Percentiles rank a stretch among this genome's conserved stretches.
Evolutionary conservation across 2,113 vertebrate genomes (phyloP).

Genomic region (Semnornis frantzii): DNA sequence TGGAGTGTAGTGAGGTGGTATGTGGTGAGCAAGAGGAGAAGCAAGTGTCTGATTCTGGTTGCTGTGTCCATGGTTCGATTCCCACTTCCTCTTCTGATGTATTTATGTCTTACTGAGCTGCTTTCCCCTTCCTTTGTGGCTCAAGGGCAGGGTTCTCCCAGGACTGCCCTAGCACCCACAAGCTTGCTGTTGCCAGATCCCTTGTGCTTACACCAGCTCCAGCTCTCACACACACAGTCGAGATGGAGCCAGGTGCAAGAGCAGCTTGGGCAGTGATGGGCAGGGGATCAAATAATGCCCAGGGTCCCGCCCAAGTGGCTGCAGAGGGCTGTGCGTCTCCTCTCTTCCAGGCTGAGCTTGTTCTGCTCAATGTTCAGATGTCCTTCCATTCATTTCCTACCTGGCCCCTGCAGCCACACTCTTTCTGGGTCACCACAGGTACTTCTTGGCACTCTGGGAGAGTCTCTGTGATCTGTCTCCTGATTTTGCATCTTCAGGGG

Average conservation of each 20-base stretch:
- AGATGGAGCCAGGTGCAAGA: neutral
- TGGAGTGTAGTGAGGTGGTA: neutral
- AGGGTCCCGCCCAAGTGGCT: accelerated
- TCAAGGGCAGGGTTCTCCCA: neutral
- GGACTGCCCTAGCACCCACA: neutral
- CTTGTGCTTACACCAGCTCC: neutral
- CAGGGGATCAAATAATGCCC: neutral
- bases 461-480: neutral
- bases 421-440: accelerated
- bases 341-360: neutral
- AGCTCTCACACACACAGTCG: too few relatives aligned
- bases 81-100: neutral
- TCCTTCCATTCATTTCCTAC: neutral
- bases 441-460: neutral
- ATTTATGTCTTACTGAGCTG: neutral
- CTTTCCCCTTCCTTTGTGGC: neutral
- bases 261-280: neutral
- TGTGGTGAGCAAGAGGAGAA: neutral
- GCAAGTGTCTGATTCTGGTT: neutral
- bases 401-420: neutral
- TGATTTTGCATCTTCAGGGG: neutral
- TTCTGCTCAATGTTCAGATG: neutral
- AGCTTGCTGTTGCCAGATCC: neutral
- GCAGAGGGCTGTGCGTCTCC: neutral
- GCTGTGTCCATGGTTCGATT: neutral